Evolutionary conservation across 2,888 invertebrate genomes (phyloP).

Genomic region (Agelastica alni): DNA sequence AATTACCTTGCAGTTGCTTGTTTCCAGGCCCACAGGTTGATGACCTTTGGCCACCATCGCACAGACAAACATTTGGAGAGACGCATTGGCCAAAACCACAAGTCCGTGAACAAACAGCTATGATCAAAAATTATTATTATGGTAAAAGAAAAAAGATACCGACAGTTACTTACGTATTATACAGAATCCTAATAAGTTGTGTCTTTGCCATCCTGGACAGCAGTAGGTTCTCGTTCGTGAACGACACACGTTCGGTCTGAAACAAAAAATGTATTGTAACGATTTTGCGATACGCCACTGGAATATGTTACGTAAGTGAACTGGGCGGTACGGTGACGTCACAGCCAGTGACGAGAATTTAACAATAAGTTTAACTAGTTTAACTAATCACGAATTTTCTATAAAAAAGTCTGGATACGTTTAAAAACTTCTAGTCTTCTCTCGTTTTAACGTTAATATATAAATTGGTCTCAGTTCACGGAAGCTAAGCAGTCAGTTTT

Average conservation of each 20-base stretch:
- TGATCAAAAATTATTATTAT: slow-evolving; percentile 53
- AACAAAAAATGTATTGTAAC: slow-evolving; percentile 53
- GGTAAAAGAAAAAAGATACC: slow-evolving; percentile 1
- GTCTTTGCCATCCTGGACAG: slow-evolving; percentile 83
- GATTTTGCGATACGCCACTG: too few relatives aligned
- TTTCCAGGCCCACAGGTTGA: slow-evolving; percentile 59
- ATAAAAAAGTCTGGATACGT: too few relatives aligned
- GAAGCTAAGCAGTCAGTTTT: too few relatives aligned
- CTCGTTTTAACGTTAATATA: too few relatives aligned
- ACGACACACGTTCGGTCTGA: slow-evolving; percentile 81
- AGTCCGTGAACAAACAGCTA: slow-evolving; percentile 74
- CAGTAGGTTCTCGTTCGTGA: slow-evolving; percentile 75
- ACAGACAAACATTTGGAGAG: slow-evolving; percentile 80
- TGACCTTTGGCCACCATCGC: slow-evolving; percentile 71
- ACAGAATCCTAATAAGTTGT: slow-evolving; percentile 73
- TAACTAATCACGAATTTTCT: too few relatives aligned
- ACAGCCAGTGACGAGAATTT: too few relatives aligned
- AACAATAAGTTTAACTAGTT: too few relatives aligned
- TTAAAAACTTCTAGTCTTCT: too few relatives aligned
- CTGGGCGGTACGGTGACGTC: too few relatives aligned
- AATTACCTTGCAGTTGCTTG: slow-evolving; percentile 39
- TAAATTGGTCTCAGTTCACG: too few relatives aligned
- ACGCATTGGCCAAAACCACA: slow-evolving; percentile 78
- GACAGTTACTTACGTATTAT: slow-evolving; percentile 73
- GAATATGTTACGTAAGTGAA: too few relatives aligned